Percentiles rank a stretch among this genome's conserved stretches.
phyloP scores from a whole-genome alignment of 2,888 invertebrate species.

The Oeneis ivallda region DNA sequence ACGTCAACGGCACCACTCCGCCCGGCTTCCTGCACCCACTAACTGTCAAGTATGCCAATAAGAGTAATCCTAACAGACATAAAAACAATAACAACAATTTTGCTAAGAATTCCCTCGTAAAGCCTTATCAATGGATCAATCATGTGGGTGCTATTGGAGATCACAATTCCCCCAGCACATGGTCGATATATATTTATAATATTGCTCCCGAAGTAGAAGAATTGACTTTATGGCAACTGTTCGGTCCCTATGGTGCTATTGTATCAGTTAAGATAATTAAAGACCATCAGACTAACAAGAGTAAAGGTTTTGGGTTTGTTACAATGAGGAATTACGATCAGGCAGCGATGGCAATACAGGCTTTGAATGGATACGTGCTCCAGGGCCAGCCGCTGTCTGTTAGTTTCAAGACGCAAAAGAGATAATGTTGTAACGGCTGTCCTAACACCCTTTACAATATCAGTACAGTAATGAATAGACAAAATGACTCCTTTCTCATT shows the following conservation, averaged over 20 bases:
- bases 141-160: conserved; percentile 77
- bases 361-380: conserved; percentile 75
- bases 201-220: conserved; percentile 79
- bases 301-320: conserved; percentile 80
- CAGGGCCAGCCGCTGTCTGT: conserved; percentile 77
- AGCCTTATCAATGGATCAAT: conserved; percentile 78
- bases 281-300: conserved; percentile 79
- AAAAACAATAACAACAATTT: conserved; percentile 78
- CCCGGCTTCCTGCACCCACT: conserved; percentile 79
- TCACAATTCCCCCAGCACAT: conserved; percentile 76
- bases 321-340: conserved; percentile 81
- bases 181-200: conserved; percentile 81
- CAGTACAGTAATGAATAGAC: conserved; percentile 78
- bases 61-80: conserved; percentile 79
- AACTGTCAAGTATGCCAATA: conserved; percentile 82
- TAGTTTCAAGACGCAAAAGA: conserved; percentile 81
- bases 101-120: conserved; percentile 71
- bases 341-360: conserved; percentile 80
- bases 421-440: conserved; percentile 74
- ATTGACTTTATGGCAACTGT: conserved; percentile 78
- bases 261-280: conserved; percentile 80
- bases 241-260: conserved; percentile 82
- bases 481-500: conserved; percentile 64
- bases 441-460: conserved; percentile 73
- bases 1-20: conserved; percentile 74